Base-by-base conservation (phyloP, 1,140 invertebrate genomes). In the Euwallacea similis region DNA sequence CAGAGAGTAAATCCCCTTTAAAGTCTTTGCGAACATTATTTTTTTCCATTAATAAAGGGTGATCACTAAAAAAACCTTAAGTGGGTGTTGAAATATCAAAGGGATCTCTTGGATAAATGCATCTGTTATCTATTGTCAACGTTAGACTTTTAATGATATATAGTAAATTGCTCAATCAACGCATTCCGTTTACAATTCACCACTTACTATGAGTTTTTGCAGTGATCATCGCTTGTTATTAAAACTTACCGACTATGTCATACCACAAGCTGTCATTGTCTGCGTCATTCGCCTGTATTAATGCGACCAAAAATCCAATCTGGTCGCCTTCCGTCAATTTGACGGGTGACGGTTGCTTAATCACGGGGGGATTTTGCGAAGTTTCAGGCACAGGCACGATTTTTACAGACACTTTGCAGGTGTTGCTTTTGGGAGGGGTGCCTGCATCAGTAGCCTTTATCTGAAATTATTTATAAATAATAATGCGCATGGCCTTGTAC, bases 251-350 rank as follows among this genome's bases (percentile, higher is more conserved):
- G 55, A 91, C 86, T 72, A 98, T 97, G 76, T 93, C 90, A 80
- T 93, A 97, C 91, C 93, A 97, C 50, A 98, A 81, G 55, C 87
- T 85, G 79, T 96, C 93, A 42, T 88, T 88, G 77, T 98, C 95
- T 58, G 88, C 85, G 83, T 97, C 95, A 7, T 86, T 83, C 0
- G 94, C 94, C 76, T 93, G 88, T 63, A 97, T 86, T 16, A 95
- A 84, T 9, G 90, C 86, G 0, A 97, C 90, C 61, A 95, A 83
- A 80, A 93, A 93, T 7, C 93, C 93, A 7, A 93, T 88, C 73
- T 87, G 85, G 82, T 97, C 94, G 74, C 89, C 91, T 83, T 97
- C 95, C 11, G 92, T 91, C 9, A 94, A 87, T 78, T 90, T 86
- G 43, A 92, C 89, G 44, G 86, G 83, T 76, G 89, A 87, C 76